Evolutionary conservation across 2,113 vertebrate species (phyloP).

Genomic region (Rattus rattus): DNA sequence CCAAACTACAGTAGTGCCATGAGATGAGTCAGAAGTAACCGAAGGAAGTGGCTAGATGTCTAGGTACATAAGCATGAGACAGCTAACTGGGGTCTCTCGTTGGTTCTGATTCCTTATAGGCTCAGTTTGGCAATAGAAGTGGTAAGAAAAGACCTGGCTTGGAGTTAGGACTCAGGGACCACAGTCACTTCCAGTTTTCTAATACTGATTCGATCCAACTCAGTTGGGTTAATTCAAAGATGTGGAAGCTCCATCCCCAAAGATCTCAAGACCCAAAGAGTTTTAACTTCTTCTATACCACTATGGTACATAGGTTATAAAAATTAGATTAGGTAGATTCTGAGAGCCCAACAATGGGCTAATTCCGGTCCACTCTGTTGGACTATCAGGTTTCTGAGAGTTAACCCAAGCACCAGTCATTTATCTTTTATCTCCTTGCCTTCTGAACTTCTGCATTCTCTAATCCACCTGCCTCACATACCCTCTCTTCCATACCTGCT

Average conservation of each 20-base stretch:
- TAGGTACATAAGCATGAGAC: neutral
- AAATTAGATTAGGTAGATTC: neutral
- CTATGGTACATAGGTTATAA: neutral
- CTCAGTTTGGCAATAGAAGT: neutral
- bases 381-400: neutral
- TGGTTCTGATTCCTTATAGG: neutral
- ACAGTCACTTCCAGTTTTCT: neutral
- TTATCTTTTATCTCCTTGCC: neutral
- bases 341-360: neutral
- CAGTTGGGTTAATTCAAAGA: neutral
- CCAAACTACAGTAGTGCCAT: neutral
- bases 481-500: neutral
- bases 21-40: neutral
- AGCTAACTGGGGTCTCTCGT: too few species aligned
- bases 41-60: neutral
- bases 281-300: neutral
- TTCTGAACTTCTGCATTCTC: neutral
- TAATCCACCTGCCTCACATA: neutral
- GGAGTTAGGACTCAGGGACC: neutral
- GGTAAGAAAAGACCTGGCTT: neutral
- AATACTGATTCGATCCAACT: neutral
- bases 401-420: neutral
- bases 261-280: neutral
- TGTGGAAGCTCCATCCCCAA: neutral
- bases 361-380: neutral